Conservation (phyloP, 2,113 vertebrate genomes). For the Periophthalmodon schlosseri region DNA sequence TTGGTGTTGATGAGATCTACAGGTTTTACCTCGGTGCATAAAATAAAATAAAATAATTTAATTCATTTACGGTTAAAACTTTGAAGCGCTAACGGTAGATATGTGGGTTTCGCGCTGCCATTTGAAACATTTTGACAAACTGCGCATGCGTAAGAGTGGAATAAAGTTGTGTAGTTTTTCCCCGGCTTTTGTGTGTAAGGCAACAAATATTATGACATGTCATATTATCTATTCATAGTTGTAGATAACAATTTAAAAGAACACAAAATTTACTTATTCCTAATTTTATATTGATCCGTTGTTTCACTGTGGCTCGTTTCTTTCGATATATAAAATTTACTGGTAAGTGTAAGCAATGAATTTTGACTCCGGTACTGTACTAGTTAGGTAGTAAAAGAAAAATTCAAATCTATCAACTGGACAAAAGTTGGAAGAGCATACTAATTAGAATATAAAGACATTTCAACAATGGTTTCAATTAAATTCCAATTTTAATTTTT, state of each 20-base stretch:
- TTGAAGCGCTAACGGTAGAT: not conserved
- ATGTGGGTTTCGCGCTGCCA: conserved; percentile 12
- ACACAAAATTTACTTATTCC: too few species aligned
- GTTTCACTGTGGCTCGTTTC: too few species aligned
- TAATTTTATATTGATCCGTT: too few species aligned
- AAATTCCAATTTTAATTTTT: not conserved
- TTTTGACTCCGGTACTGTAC: too few species aligned
- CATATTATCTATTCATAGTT: too few species aligned
- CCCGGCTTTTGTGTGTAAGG: not conserved
- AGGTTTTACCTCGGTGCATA: not conserved
- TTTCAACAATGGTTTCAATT: not conserved
- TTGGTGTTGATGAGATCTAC: not conserved
- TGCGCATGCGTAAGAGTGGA: conserved; percentile 17
- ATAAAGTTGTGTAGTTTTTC: accelerated
- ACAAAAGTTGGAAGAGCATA: too few species aligned
- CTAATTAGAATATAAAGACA: too few species aligned
- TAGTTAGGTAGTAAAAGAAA: too few species aligned
- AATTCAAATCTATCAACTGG: too few species aligned
- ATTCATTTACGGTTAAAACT: not conserved
- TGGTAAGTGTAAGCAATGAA: too few species aligned
- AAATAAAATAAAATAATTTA: not conserved
- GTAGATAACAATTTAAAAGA: too few species aligned
- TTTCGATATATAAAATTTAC: too few species aligned
- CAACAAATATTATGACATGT: not conserved
- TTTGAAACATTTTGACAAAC: conserved; percentile 14